Base-by-base conservation (phyloP, 2,113 vertebrate genomes). In the Clarias macrocephalus region DNA sequence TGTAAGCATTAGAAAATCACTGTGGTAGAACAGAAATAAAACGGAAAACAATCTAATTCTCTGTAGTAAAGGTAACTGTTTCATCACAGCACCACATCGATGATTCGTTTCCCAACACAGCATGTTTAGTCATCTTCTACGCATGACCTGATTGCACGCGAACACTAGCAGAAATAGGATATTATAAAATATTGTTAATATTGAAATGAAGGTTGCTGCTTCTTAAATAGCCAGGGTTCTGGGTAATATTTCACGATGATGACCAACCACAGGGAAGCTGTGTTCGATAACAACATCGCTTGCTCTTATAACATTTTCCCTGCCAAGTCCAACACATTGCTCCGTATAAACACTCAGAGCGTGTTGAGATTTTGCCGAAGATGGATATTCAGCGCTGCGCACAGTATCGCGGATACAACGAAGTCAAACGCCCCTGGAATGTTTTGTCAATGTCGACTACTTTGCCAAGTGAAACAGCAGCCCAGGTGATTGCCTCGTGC, bases 361-460 rank as follows among this genome's bases (percentile, higher is more conserved):
- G 68, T 68, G 77, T 57, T 25, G 82, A 87, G 85, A 80, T 85
- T 89, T 86, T 80, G 30, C 25, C 56, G 63, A 76, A 89, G 89
- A 89, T 80, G 86, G 84, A 86, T 89, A 88, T 86, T 37, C 75
- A 21, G 73, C 37, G n/a, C 57, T 77, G 81, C 63, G 65, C 82
- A 28, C 42, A 77, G 87, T 85, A 65, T 66, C 54, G 76, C 52
- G 57, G 65, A 80, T 85, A 86, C 77, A 77, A 80, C 83, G n/a
- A 15, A 84, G 83, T 84, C 70, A 65, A 86, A 82, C 70, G 42
- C 75, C 80, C 87, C 84, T 80, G 42, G 63, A 89, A 89, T 89
- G 88, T 89, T 91, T 86, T 89, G 90, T 91, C 88, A 89, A 81
- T 84, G 88, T 90, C 86, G 66, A 83, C 86, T 87, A 76, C 88